Evolutionary conservation across 2,888 invertebrate species (phyloP), one percentile per base, ranked within the genome.

Genomic region (Drosophila monieri): DNA sequence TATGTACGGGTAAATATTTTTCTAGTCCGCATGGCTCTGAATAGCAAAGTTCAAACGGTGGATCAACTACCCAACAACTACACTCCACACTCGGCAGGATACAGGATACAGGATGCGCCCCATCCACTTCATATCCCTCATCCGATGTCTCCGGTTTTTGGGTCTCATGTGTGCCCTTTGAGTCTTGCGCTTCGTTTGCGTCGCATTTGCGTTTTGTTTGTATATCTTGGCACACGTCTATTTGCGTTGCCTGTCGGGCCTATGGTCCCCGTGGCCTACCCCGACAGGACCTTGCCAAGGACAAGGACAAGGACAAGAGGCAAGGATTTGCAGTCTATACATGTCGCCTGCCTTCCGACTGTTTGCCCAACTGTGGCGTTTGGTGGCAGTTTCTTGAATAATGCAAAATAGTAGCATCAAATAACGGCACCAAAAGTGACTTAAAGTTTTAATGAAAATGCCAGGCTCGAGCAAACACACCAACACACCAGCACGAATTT

Each of bases 381-480:
- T 14, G 47, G 62, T 47, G 79, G 73, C 80, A 68, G 70, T 80
- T 75, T 65, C 61, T 65, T 81, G 59, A 81, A 81, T 81, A 87
- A 87, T 85, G 85, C 83, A 85, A 78, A 87, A 73, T 78, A 81
- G 70, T 46, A 44, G 71, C 81, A 69, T 71, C 70, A 70, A 80
- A 76, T 73, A 70, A 65, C 73, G 67, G 76, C 85, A 73, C 56
- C 81, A 67, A 76, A 80, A 71, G 85, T 87, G 85, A 81, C 88
- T 81, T 81, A 73, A 87, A 87, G 81, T 76, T 85, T 80, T 87
- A 81, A 87, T 81, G 88, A 87, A 87, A 87, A 71, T 76, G 62
- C 72, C 64, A 49, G 43, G 58, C 62, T 46, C 48, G 37, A 44
- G 48, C 73, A 67, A 60, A 74, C 39, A 52, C 15, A 41, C 54